Base-by-base conservation (phyloP, 2,888 invertebrate genomes). In the Antheraea yamamai region DNA sequence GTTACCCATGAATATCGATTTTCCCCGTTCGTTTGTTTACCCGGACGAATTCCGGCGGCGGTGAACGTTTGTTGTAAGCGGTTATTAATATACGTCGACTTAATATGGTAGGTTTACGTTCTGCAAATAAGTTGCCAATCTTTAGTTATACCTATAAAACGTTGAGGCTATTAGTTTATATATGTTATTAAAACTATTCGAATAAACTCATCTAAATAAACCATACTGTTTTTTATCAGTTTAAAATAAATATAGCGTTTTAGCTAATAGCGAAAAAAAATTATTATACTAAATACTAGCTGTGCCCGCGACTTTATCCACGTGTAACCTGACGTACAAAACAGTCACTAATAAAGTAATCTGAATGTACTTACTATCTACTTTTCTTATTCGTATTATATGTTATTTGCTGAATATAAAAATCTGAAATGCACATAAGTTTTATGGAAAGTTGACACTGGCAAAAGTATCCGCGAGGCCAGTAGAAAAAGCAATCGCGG, bases 11-110 rank as follows among this genome's bases (percentile, higher is more conserved):
- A 81, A 84, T 92, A 92, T 92, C 91, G 92, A 92, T 92, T 92
- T 89, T 88, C 84, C 61, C 79, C 79, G 82, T 79, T 80, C 82
- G 87, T 87, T 88, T 93, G 92, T 93, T 93, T 93, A 92, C 91
- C 85, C 89, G 88, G 83, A 84, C 84, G 84, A 89, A 91, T 92
- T 89, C 87, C 88, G 86, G 84, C 80, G 89, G 86, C 80, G 89
- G 86, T 88, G 82, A 82, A 81, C 83, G 79, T 87, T 89, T 85
- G 82, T 77, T 84, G 79, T 83, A 80, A 78, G 77, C 78, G 74
- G 85, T 88, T 86, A 88, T 89, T 74, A 92, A 87, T 85, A 85
- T 84, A 81, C 85, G 90, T 87, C 88, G 85, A 88, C 88, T 87
- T 83, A 81, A 85, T 81, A 79, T 82, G 84, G 88, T 79, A 79